Evolutionary conservation across 2,797 vertebrate species (phyloP), one percentile per base, ranked within the genome.

Genomic region (Gallinago nigripennis): DNA sequence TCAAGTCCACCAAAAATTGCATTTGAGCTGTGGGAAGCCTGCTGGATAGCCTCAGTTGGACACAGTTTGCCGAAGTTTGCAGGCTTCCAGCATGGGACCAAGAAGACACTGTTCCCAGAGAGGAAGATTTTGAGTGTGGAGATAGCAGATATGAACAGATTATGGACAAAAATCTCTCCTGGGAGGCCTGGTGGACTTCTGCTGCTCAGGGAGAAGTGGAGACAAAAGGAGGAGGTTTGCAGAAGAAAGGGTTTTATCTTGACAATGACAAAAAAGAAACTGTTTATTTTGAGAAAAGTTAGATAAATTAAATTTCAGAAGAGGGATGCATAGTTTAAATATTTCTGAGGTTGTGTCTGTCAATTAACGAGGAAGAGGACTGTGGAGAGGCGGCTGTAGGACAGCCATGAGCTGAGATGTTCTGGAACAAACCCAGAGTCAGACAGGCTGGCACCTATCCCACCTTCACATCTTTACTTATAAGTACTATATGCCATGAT

Each of bases 341-440:
- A 50, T 10, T 84, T 69, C 18, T 70, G 82, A 30, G 66, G 14
- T 23, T 82, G 12, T 84, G 48, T 18, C 82, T 91, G 63, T 53
- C 73, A 86, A 35, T 76, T 90, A 92, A 20, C 24, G 58, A 79
- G 45, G 35, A 87, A 71, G 58, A 95, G 35, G 39, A 37, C 66
- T 94, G 73, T 28, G 63, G 58, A 83, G 85, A 92, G 82, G 48
- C 31, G 12, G 65, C 88, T 87, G 90, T 54, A 91, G 88, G 84
- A 94, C 58, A 94, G 81, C 41, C 85, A 31, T 11, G 58, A 83
- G 81, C 81, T 92, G 96, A 94, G 82, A 81, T 1, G 6, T 70
- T 88, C 94, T 96, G 95, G 92, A 97, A 88, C 77, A 57, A 84
- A 61, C 91, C 86, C 95, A 95, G 89, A 93, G 89, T 46, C 91